Evolutionary conservation across 2,888 invertebrate species (phyloP).

Genomic region (Therioaphis trifolii): DNA sequence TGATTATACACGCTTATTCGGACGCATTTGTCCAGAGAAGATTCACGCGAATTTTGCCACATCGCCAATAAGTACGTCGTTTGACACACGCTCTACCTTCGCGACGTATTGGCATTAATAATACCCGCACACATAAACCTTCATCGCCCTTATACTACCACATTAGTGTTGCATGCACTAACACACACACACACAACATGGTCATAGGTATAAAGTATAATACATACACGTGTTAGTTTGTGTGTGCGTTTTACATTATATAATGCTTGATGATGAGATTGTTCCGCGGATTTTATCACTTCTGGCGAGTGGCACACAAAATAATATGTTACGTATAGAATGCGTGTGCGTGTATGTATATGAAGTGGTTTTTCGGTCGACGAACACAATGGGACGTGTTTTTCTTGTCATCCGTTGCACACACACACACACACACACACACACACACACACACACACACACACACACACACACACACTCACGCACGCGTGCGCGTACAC

Average conservation of each 20-base stretch:
- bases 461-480: too few species aligned
- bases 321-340: not conserved
- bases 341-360: conserved; percentile 2
- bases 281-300: conserved; percentile 60
- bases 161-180: not conserved
- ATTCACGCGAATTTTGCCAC: too few species aligned
- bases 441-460: too few species aligned
- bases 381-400: conserved; percentile 51
- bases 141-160: not conserved
- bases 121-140: not conserved
- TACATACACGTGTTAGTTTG: not conserved
- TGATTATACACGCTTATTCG: too few species aligned
- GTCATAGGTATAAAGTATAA: not conserved
- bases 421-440: too few species aligned
- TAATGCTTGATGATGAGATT: conserved; percentile 47
- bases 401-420: conserved; percentile 46
- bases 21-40: too few species aligned
- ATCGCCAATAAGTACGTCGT: too few species aligned
- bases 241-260: not conserved
- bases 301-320: conserved; percentile 30
- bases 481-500: not conserved
- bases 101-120: conserved; percentile 31
- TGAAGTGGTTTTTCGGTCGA: conserved; percentile 61
- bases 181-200: not conserved
- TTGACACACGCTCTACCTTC: too few species aligned